These are phyloP conservation scores for Pseudomugil gertrudae DNA, from an alignment of 2,797 vertebrate species.

Conservation along the genomic window DNA sequence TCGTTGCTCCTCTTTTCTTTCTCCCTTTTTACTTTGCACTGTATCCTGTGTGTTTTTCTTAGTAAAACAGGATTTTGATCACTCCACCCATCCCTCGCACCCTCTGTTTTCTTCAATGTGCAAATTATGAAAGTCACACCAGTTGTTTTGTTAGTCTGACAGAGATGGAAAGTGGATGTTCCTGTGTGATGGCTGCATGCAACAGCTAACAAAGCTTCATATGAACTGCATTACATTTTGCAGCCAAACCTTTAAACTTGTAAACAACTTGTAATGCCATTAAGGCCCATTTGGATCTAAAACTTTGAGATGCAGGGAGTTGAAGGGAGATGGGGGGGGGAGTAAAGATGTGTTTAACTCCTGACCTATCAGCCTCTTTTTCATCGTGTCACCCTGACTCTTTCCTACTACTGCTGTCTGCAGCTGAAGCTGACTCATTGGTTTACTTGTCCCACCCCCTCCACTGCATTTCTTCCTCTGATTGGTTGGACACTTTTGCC, in stretches of 20 bases:
- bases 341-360: slow-evolving; percentile 75
- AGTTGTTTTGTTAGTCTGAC: background rate
- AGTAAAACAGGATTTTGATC: background rate
- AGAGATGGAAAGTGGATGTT: no score
- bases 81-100: background rate
- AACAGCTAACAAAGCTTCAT: background rate
- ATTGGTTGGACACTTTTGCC: slow-evolving; percentile 63
- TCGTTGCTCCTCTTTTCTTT: slow-evolving; percentile 32
- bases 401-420: slow-evolving; percentile 35
- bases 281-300: slow-evolving; percentile 11
- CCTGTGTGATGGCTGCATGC: background rate
- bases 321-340: slow-evolving; percentile 44
- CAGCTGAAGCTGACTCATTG: slow-evolving; percentile 63
- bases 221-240: background rate
- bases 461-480: slow-evolving; percentile 34
- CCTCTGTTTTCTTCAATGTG: background rate
- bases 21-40: slow-evolving; percentile 11
- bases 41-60: slow-evolving; percentile 3
- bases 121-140: background rate
- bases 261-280: background rate
- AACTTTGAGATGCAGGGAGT: slow-evolving; percentile 35
- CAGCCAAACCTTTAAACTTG: background rate
- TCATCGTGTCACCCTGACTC: slow-evolving; percentile 54
- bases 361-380: slow-evolving; percentile 60
- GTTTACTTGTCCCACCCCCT: slow-evolving; percentile 55